Base-by-base conservation (phyloP, 2,888 invertebrate species). In the Morpho achilles region DNA sequence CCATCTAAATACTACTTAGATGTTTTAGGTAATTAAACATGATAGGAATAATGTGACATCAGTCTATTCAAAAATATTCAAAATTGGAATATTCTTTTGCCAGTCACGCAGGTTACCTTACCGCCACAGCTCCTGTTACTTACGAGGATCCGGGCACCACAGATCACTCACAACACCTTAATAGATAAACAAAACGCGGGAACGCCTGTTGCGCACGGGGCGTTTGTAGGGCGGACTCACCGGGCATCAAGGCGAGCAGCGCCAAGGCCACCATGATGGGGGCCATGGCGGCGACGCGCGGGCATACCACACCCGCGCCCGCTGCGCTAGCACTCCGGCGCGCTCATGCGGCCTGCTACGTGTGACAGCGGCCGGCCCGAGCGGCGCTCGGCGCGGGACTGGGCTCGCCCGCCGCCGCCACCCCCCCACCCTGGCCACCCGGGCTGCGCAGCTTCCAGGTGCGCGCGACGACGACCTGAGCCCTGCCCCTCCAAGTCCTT, bases 301-400 rank as follows among this genome's bases (percentile, higher is more conserved):
- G 88, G 87, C 88, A 87, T 87, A 87, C 84, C 87, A 86, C 88
- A 86, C 87, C 86, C 87, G 88, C 87, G 87, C 87, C 80, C 84
- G 84, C 83, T 80, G 85, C 87, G 87, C 87, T 87, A 88, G 84
- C 87, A 87, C 84, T 79, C 79, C 77, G 84, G 77, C 86, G 85
- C 85, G 82, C 84, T 85, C 84, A 86, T 87, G 82, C 87, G 83
- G 80, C 81, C 81, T 72, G 69, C 65, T 73, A 63, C 72, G 68
- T 65, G 65, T 67, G 66, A 77, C 74, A 73, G 76, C 83, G 78
- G 80, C 84, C 86, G 82, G 79, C 80, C 84, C 85, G 79, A 79
- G 81, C 85, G 79, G 83, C 83, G 80, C 83, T 75, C 80, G 82
- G 87, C 86, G 82, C 87, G 87, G 84, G 81, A 84, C 87, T 83